A percentile compares a stretch with the other conserved stretches of the same genome.
Evolutionary conservation across 2,888 invertebrate species (phyloP).

Genomic region (Rhamnusium bicolor): DNA sequence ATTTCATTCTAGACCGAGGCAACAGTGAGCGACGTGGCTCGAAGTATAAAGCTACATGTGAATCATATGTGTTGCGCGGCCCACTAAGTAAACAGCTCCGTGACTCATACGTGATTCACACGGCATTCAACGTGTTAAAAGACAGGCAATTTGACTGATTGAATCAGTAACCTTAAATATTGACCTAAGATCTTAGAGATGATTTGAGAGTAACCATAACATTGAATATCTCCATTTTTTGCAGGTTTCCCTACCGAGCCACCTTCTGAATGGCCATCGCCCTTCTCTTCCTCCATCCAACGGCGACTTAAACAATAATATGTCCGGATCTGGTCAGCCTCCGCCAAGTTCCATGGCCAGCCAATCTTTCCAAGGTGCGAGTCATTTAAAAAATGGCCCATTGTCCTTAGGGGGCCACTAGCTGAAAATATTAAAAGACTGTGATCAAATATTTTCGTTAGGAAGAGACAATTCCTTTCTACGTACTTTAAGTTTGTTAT

Average conservation of each 20-base stretch:
- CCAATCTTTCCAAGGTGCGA: constrained; percentile 74
- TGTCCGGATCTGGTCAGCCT: constrained; percentile 73
- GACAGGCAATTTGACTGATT: too few relatives aligned
- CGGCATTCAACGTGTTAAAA: too few relatives aligned
- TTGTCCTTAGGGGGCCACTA: constrained; percentile 77
- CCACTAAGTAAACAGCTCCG: too few relatives aligned
- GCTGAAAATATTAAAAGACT: constrained; percentile 73
- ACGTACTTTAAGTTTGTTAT: constrained; percentile 21
- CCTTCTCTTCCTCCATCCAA: constrained; percentile 68
- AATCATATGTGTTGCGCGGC: too few relatives aligned
- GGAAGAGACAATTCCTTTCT: constrained; percentile 9
- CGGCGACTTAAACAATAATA: constrained; percentile 81
- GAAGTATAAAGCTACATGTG: too few relatives aligned
- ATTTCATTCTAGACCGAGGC: too few relatives aligned
- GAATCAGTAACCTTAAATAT: too few relatives aligned
- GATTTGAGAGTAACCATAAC: too few relatives aligned
- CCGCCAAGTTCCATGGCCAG: constrained; percentile 67
- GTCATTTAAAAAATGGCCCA: constrained; percentile 68
- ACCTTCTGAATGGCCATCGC: constrained; percentile 74
- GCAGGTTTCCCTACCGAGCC: constrained; percentile 66
- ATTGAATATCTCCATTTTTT: too few relatives aligned
- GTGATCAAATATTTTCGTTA: constrained; percentile 41
- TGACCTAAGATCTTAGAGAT: too few relatives aligned
- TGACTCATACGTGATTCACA: too few relatives aligned
- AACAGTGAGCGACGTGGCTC: too few relatives aligned